A percentile compares a stretch with the other conserved stretches of the same genome.
These are phyloP conservation scores for Idaea aversata DNA, from an alignment of 2,888 invertebrate genomes.

Conservation along the genomic window DNA sequence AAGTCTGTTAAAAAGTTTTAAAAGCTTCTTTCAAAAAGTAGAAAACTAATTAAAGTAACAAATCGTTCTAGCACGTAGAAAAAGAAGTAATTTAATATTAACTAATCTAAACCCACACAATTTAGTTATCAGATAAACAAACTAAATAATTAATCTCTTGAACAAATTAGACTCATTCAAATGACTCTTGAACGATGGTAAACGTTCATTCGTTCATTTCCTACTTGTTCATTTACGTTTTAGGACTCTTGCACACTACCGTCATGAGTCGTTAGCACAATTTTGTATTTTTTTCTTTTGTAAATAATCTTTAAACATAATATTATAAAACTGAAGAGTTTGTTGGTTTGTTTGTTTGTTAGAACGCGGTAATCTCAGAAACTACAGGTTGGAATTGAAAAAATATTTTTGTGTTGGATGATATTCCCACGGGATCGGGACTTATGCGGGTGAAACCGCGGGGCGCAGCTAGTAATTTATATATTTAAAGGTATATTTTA, in stretches of 20 bases:
- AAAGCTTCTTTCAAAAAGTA: neutral
- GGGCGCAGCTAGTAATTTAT: no score
- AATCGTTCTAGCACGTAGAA: neutral
- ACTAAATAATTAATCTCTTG: neutral
- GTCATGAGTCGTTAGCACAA: neutral
- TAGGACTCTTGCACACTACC: neutral
- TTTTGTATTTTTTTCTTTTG: neutral
- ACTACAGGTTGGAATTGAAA: no score
- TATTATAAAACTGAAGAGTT: no score
- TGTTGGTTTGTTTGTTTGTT: no score
- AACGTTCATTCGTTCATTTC: conserved; percentile 27
- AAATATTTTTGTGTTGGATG: no score
- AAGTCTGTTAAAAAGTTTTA: no score
- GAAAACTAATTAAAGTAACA: neutral
- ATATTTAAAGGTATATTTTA: no score
- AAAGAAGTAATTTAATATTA: neutral
- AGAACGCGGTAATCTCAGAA: no score
- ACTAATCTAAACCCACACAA: neutral
- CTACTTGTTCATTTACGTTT: neutral
- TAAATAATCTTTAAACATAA: no score
- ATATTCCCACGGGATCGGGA: no score
- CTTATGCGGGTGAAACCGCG: no score
- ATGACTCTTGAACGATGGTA: conserved; percentile 30
- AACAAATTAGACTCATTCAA: conserved; percentile 34
- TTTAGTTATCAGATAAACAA: neutral